Conservation (phyloP, 2,888 invertebrate genomes). For the Xiphydria camelus region DNA sequence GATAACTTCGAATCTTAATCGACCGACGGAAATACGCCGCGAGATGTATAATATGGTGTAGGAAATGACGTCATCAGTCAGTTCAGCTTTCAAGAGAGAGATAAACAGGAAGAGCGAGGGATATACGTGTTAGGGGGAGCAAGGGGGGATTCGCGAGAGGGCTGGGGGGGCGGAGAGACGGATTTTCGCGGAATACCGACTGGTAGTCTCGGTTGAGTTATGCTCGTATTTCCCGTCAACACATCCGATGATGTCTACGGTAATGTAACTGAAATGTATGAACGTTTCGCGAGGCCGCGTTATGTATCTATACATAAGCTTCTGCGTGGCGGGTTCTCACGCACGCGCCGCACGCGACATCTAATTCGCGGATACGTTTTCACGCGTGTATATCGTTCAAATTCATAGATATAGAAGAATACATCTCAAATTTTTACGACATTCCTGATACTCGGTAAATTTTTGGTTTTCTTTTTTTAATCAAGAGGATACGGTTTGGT, state of each 20-base stretch:
- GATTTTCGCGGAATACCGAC: constrained; percentile 50
- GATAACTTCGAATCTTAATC: constrained; percentile 47
- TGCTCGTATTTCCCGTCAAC: constrained; percentile 57
- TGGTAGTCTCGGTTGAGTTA: constrained; percentile 51
- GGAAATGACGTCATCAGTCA: constrained; percentile 57
- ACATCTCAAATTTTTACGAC: too few species aligned
- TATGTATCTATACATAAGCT: constrained; percentile 11
- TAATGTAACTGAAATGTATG: constrained; percentile 57
- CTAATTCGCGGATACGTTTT: too few species aligned
- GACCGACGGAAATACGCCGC: constrained; percentile 26
- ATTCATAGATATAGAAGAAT: too few species aligned
- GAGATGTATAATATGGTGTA: constrained; percentile 46
- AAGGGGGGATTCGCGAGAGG: constrained; percentile 2
- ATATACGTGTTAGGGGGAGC: constrained; percentile 13
- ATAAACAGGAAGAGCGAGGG: constrained; percentile 13
- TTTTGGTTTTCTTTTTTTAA: too few species aligned
- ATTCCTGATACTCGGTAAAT: too few species aligned
- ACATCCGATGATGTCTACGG: constrained; percentile 56
- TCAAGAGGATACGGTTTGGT: too few species aligned
- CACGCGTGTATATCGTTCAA: too few species aligned
- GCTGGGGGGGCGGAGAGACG: constrained; percentile 16
- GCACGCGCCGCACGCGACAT: too few species aligned
- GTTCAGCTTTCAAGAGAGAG: constrained; percentile 27
- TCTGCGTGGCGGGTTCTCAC: too few species aligned
- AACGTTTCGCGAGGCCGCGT: constrained; percentile 43